phyloP scores from a whole-genome alignment of 2,888 invertebrate genomes.

The Mimachlamys varia region DNA sequence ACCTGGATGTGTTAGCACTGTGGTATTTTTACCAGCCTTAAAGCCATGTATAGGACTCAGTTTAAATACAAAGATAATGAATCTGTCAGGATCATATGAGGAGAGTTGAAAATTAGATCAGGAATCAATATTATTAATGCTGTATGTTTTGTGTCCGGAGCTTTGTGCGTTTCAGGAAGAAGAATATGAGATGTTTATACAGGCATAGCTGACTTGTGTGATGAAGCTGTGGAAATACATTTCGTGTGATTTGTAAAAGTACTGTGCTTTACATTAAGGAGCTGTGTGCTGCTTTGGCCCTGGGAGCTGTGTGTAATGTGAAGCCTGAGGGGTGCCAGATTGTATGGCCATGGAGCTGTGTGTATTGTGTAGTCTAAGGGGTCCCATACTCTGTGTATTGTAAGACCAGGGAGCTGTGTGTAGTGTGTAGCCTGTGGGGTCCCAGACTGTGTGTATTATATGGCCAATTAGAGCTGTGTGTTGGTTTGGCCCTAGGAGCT shows the following conservation, averaged over 20 bases:
- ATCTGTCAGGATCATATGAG: not conserved
- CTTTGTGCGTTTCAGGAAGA: not conserved
- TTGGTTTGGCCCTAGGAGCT: not conserved
- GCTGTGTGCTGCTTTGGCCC: not conserved
- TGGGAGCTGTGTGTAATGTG: not conserved
- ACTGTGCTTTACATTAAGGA: not conserved
- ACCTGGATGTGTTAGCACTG: not conserved
- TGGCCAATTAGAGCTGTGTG: not conserved
- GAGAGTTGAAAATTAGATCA: slow-evolving; percentile 6
- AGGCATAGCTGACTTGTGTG: not conserved
- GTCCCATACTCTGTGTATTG: too few relatives aligned
- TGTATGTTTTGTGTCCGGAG: not conserved
- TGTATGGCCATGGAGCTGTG: not conserved
- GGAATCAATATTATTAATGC: not conserved
- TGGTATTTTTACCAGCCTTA: not conserved
- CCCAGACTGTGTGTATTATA: not conserved
- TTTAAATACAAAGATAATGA: slow-evolving; percentile 10
- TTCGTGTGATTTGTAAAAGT: not conserved
- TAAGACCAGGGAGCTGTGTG: not conserved
- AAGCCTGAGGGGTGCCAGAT: not conserved
- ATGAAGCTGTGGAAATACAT: not conserved
- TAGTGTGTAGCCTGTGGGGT: not conserved
- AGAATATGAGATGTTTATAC: not conserved
- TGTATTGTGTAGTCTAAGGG: not conserved
- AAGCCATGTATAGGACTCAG: not conserved